Percentiles rank a stretch among this genome's conserved stretches.
Conservation (phyloP, 1,140 invertebrate genomes). For the Centruroides sculpturatus region DNA sequence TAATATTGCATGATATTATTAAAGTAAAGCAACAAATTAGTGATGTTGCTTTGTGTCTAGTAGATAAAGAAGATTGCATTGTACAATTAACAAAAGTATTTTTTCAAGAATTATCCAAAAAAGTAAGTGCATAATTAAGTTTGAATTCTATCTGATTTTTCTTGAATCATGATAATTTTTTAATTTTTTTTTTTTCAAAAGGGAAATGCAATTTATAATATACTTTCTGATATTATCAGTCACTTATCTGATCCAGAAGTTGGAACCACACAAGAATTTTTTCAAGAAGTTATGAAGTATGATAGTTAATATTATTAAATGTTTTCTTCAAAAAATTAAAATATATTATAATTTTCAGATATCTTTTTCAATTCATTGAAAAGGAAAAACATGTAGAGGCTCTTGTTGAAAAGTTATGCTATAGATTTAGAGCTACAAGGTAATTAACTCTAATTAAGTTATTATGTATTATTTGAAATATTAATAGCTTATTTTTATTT, state of each 20-base stretch:
- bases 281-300: conserved; percentile 66
- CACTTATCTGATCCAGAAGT: conserved; percentile 60
- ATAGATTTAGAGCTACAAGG: conserved; percentile 52
- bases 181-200: conserved; percentile 20
- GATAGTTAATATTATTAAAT: not conserved
- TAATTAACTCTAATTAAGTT: conserved; percentile 17
- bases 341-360: conserved; percentile 38
- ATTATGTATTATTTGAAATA: not conserved
- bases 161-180: not conserved
- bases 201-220: conserved; percentile 81
- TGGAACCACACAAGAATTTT: conserved; percentile 56
- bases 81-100: conserved; percentile 55
- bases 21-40: conserved; percentile 86
- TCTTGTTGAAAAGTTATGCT: conserved; percentile 73
- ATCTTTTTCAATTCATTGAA: conserved; percentile 62
- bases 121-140: conserved; percentile 31
- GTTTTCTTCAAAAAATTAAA: not conserved
- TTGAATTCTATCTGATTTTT: not conserved
- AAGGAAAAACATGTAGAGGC: conserved; percentile 77
- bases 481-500: no score
- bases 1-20: conserved; percentile 90
- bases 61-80: conserved; percentile 56
- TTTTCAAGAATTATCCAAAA: conserved; percentile 69
- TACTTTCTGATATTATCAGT: conserved; percentile 86
- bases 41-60: conserved; percentile 73